Percentiles rank a stretch among this genome's conserved stretches.
phyloP scores from a whole-genome alignment of 2,113 vertebrate species.

The Myrmecobius fasciatus region DNA sequence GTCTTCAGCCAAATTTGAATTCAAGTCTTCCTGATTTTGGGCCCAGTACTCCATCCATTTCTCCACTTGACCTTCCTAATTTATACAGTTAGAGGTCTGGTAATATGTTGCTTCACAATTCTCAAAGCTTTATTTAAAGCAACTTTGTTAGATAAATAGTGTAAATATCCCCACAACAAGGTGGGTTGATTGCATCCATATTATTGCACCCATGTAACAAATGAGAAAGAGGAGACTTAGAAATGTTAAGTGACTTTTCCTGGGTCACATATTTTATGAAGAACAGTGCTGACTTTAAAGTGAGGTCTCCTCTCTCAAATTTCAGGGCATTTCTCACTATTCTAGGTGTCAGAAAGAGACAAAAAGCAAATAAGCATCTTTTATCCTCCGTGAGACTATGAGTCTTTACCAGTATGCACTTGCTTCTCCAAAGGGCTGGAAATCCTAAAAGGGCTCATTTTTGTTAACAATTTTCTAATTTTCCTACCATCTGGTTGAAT shows the following conservation, averaged over 20 bases:
- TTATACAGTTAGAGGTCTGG: neutral
- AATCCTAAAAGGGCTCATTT: constrained; percentile 44
- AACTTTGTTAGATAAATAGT: neutral
- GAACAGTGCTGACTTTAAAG: neutral
- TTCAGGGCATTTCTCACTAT: neutral
- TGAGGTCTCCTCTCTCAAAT: neutral
- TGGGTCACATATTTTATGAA: constrained; percentile 39
- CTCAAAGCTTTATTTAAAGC: too few relatives aligned
- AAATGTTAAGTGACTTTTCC: constrained; percentile 32
- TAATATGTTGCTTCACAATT: neutral
- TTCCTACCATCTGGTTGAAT: neutral
- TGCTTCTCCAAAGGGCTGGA: constrained; percentile 33
- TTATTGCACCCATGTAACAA: neutral
- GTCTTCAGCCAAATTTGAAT: too few relatives aligned
- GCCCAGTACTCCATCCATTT: too few relatives aligned
- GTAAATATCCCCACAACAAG: too few relatives aligned
- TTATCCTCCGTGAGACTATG: constrained; percentile 16
- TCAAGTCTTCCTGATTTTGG: neutral
- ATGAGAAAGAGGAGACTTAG: constrained; percentile 26
- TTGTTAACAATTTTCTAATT: constrained; percentile 32
- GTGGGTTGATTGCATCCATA: too few relatives aligned
- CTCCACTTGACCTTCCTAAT: neutral
- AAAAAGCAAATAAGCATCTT: constrained; percentile 35
- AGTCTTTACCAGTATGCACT: neutral
- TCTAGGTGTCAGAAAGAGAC: neutral